Evolutionary conservation across 2,888 invertebrate genomes (phyloP).

Genomic region (Aproaerema taeniolella): DNA sequence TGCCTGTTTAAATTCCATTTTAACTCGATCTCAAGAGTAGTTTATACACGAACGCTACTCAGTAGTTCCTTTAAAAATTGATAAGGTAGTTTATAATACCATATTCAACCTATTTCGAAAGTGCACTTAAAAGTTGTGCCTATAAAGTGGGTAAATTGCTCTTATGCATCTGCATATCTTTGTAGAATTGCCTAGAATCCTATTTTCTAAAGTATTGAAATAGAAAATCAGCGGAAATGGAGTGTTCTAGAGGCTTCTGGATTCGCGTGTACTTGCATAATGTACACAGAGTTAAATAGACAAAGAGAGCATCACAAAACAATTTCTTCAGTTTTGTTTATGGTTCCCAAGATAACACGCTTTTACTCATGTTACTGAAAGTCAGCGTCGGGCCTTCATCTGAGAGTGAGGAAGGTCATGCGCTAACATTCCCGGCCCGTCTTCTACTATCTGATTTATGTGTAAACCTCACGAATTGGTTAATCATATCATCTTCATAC

Average conservation of each 20-base stretch:
- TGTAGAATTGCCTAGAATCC: neutral
- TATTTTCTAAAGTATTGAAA: slow-evolving; percentile 13
- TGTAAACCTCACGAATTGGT: too few species aligned
- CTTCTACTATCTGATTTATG: too few species aligned
- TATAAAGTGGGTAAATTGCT: neutral
- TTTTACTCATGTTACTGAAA: neutral
- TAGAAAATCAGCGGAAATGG: slow-evolving; percentile 10
- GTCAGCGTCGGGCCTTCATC: neutral
- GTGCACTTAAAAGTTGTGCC: neutral
- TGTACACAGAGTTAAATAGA: slow-evolving; percentile 1
- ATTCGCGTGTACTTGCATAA: slow-evolving; percentile 12
- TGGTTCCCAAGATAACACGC: neutral
- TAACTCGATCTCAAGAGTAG: too few species aligned
- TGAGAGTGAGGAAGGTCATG: neutral
- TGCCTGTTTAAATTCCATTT: too few species aligned
- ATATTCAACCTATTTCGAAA: neutral
- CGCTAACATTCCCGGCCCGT: neutral
- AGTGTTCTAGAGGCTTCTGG: neutral
- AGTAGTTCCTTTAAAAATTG: neutral
- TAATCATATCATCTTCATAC: too few species aligned
- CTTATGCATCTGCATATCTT: neutral
- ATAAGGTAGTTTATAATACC: neutral
- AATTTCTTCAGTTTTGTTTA: neutral
- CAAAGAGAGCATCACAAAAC: neutral
- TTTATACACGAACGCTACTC: neutral